A percentile compares a stretch with the other conserved stretches of the same genome.
Conservation (phyloP, 2,888 invertebrate species). For the Acrobasis suavella region DNA sequence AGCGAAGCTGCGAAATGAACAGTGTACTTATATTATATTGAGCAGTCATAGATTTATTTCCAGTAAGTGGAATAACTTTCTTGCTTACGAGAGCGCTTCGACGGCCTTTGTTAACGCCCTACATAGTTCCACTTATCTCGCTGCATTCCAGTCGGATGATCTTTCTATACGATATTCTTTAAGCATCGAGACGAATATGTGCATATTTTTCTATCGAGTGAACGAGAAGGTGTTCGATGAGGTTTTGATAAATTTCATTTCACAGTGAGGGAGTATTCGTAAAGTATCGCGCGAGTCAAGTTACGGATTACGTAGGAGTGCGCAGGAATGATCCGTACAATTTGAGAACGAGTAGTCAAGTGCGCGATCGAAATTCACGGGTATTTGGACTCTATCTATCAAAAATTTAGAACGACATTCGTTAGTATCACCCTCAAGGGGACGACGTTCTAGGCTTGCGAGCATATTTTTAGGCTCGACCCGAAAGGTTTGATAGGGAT, state of each 20-base stretch:
- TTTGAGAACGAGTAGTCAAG: slow-evolving; percentile 57
- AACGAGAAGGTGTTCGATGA: slow-evolving; percentile 5
- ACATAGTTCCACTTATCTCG: slow-evolving; percentile 66
- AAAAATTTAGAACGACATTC: slow-evolving; percentile 79
- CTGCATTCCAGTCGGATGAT: slow-evolving; percentile 66
- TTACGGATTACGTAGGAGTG: slow-evolving; percentile 68
- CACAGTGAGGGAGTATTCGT: slow-evolving; percentile 37
- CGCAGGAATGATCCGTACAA: slow-evolving; percentile 56
- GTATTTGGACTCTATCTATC: slow-evolving; percentile 74
- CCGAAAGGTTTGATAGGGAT: slow-evolving; percentile 49
- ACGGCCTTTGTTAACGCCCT: slow-evolving; percentile 60
- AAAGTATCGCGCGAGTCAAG: slow-evolving; percentile 56
- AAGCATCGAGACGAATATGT: slow-evolving; percentile 27
- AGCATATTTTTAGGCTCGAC: slow-evolving; percentile 49
- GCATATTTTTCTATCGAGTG: slow-evolving; percentile 19
- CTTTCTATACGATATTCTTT: slow-evolving; percentile 51
- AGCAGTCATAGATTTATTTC: slow-evolving; percentile 49
- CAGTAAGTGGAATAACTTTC: slow-evolving; percentile 59
- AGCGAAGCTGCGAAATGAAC: slow-evolving; percentile 15
- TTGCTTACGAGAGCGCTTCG: slow-evolving; percentile 56
- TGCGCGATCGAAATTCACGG: slow-evolving; percentile 53
- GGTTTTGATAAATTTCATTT: slow-evolving; percentile 24
- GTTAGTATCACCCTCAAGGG: slow-evolving; percentile 71
- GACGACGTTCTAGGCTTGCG: slow-evolving; percentile 71
- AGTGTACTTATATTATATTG: slow-evolving; percentile 37